These are phyloP conservation scores for Tipula unca DNA, from an alignment of 2,888 invertebrate species.

Conservation along the genomic window DNA sequence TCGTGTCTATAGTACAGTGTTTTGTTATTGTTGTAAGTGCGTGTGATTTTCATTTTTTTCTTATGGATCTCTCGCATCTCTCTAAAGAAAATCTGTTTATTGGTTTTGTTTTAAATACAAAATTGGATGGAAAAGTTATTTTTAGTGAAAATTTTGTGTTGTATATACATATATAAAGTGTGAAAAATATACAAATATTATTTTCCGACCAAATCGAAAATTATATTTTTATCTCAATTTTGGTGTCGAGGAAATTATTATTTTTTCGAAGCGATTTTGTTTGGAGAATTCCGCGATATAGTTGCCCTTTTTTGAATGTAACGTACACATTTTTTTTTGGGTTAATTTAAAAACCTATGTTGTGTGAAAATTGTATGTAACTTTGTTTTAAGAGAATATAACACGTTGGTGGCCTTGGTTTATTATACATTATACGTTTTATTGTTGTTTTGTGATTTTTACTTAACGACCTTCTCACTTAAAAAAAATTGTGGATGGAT, in stretches of 20 bases:
- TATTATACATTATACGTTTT: background rate
- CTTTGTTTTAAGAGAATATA: background rate
- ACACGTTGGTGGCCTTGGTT: background rate
- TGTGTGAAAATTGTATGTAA: background rate
- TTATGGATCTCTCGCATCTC: background rate
- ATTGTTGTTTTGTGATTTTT: background rate
- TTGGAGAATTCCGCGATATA: background rate
- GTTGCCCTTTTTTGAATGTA: background rate
- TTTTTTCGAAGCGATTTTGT: background rate
- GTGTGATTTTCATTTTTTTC: background rate
- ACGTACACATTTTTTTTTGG: background rate
- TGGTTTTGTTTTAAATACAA: background rate
- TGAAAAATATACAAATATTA: background rate
- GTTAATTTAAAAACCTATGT: background rate
- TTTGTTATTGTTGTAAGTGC: background rate
- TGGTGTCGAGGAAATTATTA: background rate
- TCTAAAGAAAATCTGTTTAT: background rate
- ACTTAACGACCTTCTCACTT: background rate
- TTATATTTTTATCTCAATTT: background rate
- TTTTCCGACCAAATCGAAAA: background rate
- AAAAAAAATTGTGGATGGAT: background rate
- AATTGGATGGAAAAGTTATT: slow-evolving; percentile 8
- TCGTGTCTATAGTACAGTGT: background rate
- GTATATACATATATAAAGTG: background rate
- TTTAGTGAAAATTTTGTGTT: slow-evolving; percentile 3